Base-by-base conservation (phyloP, 2,113 vertebrate species). In the Nansenia antarctica region DNA sequence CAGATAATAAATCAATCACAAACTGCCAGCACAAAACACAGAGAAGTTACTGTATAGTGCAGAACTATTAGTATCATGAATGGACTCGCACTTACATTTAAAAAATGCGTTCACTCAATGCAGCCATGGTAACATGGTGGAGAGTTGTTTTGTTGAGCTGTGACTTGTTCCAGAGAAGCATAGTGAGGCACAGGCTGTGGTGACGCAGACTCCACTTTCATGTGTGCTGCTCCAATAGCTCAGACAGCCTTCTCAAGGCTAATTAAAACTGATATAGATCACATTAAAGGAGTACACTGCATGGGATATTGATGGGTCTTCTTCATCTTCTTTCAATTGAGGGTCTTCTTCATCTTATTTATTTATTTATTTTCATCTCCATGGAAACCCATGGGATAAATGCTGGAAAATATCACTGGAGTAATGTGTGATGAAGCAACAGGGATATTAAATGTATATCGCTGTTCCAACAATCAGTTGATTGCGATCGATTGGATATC, bases 61-160 rank as follows among this genome's bases (percentile, higher is more conserved):
- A 34, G 32, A 35, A 60, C 5, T 29, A 22, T 20, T 6, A 32
- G 30, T n/a, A n/a, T n/a, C 3, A 62, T 62, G 35, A 42, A 63
- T 30, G 26, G 29, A 63, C 24, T 20, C 35, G 14, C 24, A 26
- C n/a, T n/a, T 24, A 26, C 70, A 82, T 65, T 85, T 67, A 79
- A 64, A 79, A 75, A 83, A 74, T 86, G 71, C 74, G 82, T 85
- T 73, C 79, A 80, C 70, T 73, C 69, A 76, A 78, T 61, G 88
- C 86, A 86, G 74, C 85, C 87, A 87, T 88, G 85, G 87, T 82
- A 88, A 90, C 87, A 60, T 86, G 58, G 67, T 60, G 70, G 82
- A 74, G 81, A 84, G 79, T 65, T 18, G 47, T 66, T 53, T 15
- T 54, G 54, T 32, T 22, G 62, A 81, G 81, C 83, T 77, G 37